Base-by-base conservation (phyloP, 2,888 invertebrate genomes). In the Volucella bombylans region DNA sequence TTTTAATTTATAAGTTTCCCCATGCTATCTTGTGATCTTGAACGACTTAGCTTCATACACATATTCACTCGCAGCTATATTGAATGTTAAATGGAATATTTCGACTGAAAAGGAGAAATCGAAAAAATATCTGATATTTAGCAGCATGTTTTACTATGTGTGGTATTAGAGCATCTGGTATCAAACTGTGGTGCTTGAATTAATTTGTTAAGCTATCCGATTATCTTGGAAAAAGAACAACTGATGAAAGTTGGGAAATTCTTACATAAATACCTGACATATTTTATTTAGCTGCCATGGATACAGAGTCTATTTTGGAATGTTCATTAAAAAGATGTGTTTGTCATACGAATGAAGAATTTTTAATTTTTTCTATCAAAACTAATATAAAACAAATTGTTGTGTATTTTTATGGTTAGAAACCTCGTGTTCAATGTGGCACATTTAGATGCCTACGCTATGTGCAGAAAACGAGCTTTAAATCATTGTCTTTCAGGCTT, bases 401-500 rank as follows among this genome's bases (percentile, higher is more conserved):
- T 12, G 23, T 14, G 57, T 57, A 10, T 12, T 52, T 23, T 50
- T 49, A 4, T 8, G 12, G 4, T 15, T 15, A 18, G 4, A 23
- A 18, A 8, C 15, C 6, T 9, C 50, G 14, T 50, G 12, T 31
- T 14, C 65, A 45, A 47, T 55, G 38, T 67, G 43, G 68, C 41
- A 54, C 45, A 55, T 39, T 4, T 14, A 68, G 55, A 68, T 79
- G 52, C 67, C 49, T 52, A 71, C 41, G 81, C 77, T 85, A 76
- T 55, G 31, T 74, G 23, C 38, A 41, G 6, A 31, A 59, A 50
- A 79, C 76, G 86, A 89, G 88, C 90, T 89, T 90, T 91, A 91
- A 90, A 91, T 91, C 90, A 91, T 90, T 91, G 90, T 90, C 89
- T 90, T 90, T 89, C 89, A 90, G 90, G 91, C 90, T 91, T 90